Conservation (phyloP, 1,140 invertebrate species). For the Paraescarpia echinospica region DNA sequence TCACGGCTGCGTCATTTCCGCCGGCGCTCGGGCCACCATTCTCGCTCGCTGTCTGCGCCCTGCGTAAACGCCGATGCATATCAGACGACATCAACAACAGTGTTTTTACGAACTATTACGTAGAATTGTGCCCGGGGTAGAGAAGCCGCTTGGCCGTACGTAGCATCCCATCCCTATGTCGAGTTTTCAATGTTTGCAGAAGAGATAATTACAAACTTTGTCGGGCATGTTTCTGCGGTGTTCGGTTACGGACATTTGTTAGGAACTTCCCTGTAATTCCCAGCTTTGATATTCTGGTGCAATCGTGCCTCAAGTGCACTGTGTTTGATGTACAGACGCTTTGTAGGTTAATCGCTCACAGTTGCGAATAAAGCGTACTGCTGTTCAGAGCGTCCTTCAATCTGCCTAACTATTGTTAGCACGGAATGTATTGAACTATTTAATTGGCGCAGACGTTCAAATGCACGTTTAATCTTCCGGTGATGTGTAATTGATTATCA, state of each 20-base stretch:
- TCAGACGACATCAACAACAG: neutral
- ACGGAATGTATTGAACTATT: neutral
- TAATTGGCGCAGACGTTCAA: neutral
- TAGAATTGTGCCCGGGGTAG: neutral
- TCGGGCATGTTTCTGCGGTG: neutral
- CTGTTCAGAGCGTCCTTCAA: neutral
- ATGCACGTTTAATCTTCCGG: neutral
- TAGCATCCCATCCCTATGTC: neutral
- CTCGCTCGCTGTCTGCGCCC: neutral
- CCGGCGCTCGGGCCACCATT: neutral
- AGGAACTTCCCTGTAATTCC: neutral
- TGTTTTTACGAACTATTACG: neutral
- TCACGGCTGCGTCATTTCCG: neutral
- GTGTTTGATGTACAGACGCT: neutral
- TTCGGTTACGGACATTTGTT: neutral
- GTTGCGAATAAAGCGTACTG: neutral
- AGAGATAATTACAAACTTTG: neutral
- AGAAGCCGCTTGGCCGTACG: neutral
- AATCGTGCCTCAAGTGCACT: neutral
- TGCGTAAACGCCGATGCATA: neutral
- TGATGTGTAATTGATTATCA: neutral
- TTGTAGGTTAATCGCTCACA: neutral
- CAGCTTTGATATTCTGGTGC: neutral
- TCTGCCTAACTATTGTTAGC: neutral
- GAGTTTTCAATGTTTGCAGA: neutral